Evolutionary conservation across 2,113 vertebrate genomes (phyloP), one percentile per base, ranked within the genome.

Genomic region (Xiphophorus hellerii): DNA sequence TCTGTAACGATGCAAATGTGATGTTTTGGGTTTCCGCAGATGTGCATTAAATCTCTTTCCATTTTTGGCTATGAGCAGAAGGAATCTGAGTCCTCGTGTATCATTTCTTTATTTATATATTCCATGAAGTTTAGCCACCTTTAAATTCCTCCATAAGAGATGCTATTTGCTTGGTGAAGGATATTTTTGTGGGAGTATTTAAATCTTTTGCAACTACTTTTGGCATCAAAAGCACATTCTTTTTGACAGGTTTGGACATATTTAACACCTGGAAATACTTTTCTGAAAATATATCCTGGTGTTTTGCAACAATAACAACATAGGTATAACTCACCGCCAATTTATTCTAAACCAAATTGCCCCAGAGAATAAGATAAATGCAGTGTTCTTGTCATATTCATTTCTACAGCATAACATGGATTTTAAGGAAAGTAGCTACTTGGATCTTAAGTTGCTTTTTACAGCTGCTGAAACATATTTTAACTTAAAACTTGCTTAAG

Each of bases 401-500:
- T 33, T 25, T 35, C 30, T 13, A 11, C 15, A 22, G 28, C 25
- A 62, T 14, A 39, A 85, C 85, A 63, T 71, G 51, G 35, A 37
- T 2, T 63, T 33, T 5, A 61, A 60, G 51, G 69, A 62, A 72
- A 62, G 81, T 80, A 73, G 82, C 80, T 73, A 28, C 77, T 44
- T 81, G 28, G 1, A 60, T 70, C 66, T 66, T 31, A 1, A n/a
- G 62, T 5, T 13, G 2, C 2, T 33, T 74, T 77, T 76, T 62
- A 62, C 3, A 71, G 22, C 67, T 33, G 75, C 63, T 42, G 62
- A 71, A 79, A 70, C 62, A 77, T 42, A 44, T 68, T 65, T 73
- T 22, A 73, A 66, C 77, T 35, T 81, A 82, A 58, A 70, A 69
- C 12, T 42, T 54, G 51, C 77, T 78, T 69, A 71, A 48, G 68